Percentiles rank a stretch among this genome's conserved stretches.
Evolutionary conservation across 2,113 vertebrate genomes (phyloP).

Genomic region (Limnothrissa miodon): DNA sequence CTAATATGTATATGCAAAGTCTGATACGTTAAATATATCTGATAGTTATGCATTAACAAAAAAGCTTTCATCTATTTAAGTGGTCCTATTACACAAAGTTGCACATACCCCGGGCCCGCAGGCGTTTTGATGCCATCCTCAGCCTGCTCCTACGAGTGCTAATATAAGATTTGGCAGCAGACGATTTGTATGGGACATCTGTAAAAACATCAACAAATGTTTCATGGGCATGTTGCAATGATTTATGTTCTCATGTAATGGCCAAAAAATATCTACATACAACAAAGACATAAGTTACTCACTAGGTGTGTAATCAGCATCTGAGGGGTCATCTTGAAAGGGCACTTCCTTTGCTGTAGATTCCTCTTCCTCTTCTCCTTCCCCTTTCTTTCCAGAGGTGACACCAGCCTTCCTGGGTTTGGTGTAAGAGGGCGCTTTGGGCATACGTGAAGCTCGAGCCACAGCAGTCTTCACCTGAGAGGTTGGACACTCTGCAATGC

Average conservation of each 20-base stretch:
- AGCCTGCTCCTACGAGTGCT: constrained; percentile 70
- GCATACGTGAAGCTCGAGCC: constrained; percentile 31
- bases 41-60: too few relatives aligned
- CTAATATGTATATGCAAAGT: too few relatives aligned
- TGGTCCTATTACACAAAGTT: too few relatives aligned
- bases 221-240: not conserved
- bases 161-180: constrained; percentile 53
- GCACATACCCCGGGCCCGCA: constrained; percentile 60
- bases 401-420: constrained; percentile 26
- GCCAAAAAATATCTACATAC: not conserved
- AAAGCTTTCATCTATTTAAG: too few relatives aligned
- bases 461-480: constrained; percentile 39
- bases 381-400: not conserved
- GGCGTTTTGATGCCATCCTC: constrained; percentile 54
- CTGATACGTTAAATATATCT: too few relatives aligned
- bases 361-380: constrained; percentile 43
- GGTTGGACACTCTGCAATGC: constrained; percentile 23
- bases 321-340: constrained; percentile 65
- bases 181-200: constrained; percentile 61
- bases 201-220: constrained; percentile 23
- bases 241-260: not conserved
- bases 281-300: constrained; percentile 33
- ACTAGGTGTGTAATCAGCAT: constrained; percentile 69
- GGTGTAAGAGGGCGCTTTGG: constrained; percentile 15
- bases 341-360: constrained; percentile 38